A percentile compares a stretch with the other conserved stretches of the same genome.
Conservation (phyloP, 2,888 invertebrate species). For the Amphipoea oculea region DNA sequence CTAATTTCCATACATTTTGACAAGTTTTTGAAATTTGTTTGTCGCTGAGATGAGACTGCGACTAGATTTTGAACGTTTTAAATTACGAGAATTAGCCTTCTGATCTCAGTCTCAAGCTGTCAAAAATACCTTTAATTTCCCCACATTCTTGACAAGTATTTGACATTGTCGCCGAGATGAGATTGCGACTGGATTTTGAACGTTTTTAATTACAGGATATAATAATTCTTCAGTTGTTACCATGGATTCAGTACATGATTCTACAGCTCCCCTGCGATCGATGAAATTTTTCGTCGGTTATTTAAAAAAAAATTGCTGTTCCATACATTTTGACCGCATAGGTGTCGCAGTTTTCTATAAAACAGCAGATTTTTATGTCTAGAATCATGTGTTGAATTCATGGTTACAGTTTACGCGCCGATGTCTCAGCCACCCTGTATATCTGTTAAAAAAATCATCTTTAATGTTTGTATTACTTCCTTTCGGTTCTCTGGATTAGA, state of each 20-base stretch:
- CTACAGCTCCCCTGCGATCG: neutral
- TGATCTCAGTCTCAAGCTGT: too few relatives aligned
- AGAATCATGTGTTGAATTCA: neutral
- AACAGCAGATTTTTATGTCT: neutral
- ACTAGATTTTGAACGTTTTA: too few relatives aligned
- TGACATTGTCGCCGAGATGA: too few relatives aligned
- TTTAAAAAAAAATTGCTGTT: neutral
- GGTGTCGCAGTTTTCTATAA: neutral
- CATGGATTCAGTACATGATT: neutral
- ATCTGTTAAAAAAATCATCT: neutral
- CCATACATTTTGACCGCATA: neutral
- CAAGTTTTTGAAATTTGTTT: too few relatives aligned
- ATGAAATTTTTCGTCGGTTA: neutral
- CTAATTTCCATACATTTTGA: too few relatives aligned
- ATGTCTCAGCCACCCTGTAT: neutral
- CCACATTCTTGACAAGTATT: too few relatives aligned
- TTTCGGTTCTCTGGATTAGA: constrained; percentile 6
- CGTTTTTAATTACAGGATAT: too few relatives aligned
- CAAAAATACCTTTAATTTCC: too few relatives aligned
- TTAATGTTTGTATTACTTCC: neutral
- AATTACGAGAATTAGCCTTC: too few relatives aligned
- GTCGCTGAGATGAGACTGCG: too few relatives aligned
- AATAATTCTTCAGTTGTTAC: neutral
- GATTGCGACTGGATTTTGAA: too few relatives aligned
- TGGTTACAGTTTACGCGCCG: neutral